Conservation (phyloP, 1,140 invertebrate genomes). For the Drosophila sechellia region DNA sequence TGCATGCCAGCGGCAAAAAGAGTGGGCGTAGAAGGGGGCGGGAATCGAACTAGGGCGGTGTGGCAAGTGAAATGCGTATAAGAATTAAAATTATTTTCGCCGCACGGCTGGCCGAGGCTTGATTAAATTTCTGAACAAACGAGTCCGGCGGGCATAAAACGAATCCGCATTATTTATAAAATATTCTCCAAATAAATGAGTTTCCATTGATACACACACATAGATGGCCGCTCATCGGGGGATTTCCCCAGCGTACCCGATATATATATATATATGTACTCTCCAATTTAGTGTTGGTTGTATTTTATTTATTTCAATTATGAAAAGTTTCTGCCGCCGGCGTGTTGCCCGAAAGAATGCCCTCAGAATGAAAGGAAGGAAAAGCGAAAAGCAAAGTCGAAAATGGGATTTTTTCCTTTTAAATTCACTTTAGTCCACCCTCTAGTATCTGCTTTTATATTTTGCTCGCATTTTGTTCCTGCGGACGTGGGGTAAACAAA, state of each 20-base stretch:
- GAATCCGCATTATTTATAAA: conserved; percentile 65
- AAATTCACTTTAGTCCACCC: conserved; percentile 45
- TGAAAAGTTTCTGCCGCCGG: conserved; percentile 61
- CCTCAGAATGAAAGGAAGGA: conserved; percentile 1
- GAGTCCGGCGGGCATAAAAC: conserved; percentile 66
- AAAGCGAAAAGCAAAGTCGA: conserved; percentile 24
- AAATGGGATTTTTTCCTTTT: conserved; percentile 48
- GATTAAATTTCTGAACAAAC: conserved; percentile 65
- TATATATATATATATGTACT: too few relatives aligned
- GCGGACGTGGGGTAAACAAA: conserved; percentile 68
- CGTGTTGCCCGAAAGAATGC: conserved; percentile 25
- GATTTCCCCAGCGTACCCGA: conserved; percentile 65
- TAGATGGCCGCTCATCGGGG: conserved; percentile 49
- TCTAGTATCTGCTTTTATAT: conserved; percentile 21
- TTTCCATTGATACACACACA: conserved; percentile 74
- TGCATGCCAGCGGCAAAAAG: conserved; percentile 59
- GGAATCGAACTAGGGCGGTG: conserved; percentile 8
- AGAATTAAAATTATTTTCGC: conserved; percentile 78
- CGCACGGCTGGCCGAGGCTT: conserved; percentile 42
- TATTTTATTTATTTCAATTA: conserved; percentile 79
- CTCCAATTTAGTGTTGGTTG: conserved; percentile 22
- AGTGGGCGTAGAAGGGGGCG: background rate
- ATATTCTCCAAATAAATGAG: conserved; percentile 49
- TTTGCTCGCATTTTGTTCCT: conserved; percentile 35
- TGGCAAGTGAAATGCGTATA: conserved; percentile 69